Percentiles rank a stretch among this genome's conserved stretches.
These are phyloP conservation scores for Heliconius aoede DNA, from an alignment of 2,888 invertebrate species.

Conservation along the genomic window DNA sequence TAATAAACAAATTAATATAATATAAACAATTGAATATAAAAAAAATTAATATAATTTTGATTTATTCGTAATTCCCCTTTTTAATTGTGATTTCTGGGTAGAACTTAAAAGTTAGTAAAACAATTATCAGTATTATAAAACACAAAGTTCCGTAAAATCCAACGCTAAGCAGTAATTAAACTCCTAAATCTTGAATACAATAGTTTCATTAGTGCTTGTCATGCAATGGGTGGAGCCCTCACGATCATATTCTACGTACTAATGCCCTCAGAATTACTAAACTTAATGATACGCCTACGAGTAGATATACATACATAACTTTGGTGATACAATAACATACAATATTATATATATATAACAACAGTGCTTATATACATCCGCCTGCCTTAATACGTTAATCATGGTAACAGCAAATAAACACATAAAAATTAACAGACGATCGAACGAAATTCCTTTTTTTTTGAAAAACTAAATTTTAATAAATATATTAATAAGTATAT, in stretches of 20 bases:
- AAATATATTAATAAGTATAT: no score
- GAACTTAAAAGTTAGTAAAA: not conserved
- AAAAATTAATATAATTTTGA: no score
- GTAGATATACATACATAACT: not conserved
- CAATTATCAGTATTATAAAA: not conserved
- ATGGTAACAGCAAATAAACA: no score
- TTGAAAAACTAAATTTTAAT: no score
- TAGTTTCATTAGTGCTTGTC: conserved; percentile 60
- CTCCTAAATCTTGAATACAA: conserved; percentile 54
- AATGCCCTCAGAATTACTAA: conserved; percentile 38
- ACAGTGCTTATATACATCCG: not conserved
- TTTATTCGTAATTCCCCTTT: not conserved
- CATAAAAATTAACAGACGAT: no score
- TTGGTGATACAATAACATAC: not conserved
- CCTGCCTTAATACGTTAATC: no score
- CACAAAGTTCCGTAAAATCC: conserved; percentile 42
- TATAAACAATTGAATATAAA: no score
- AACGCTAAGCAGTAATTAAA: conserved; percentile 50
- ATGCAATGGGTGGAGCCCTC: conserved; percentile 57
- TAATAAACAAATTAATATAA: no score
- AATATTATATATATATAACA: not conserved
- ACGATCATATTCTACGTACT: conserved; percentile 46
- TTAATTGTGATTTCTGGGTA: not conserved
- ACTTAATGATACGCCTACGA: not conserved
- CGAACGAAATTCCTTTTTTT: no score